Conservation (phyloP, 2,888 invertebrate species). For the Amiota mariae region DNA sequence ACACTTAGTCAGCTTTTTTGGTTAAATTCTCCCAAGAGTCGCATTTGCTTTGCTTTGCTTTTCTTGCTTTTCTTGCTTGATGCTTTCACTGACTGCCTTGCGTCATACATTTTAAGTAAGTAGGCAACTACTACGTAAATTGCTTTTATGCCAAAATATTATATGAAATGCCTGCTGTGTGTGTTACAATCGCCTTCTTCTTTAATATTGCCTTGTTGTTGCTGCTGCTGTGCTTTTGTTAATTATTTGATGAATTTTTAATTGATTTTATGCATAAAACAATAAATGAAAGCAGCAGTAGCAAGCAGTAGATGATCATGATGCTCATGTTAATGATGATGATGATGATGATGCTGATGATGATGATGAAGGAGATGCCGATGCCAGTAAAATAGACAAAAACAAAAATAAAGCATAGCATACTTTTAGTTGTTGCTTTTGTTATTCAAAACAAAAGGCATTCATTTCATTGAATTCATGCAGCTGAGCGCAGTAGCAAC, state of each 20-base stretch:
- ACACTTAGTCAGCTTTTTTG: conserved; percentile 40
- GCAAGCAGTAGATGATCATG: conserved; percentile 19
- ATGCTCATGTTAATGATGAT: conserved; percentile 35
- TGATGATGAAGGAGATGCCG: conserved; percentile 35
- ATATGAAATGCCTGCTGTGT: conserved; percentile 6
- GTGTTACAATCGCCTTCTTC: background rate
- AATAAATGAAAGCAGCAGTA: conserved; percentile 29
- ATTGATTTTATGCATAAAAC: conserved; percentile 67
- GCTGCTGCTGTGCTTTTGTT: conserved; percentile 61
- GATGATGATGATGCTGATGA: conserved; percentile 37
- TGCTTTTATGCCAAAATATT: conserved; percentile 19
- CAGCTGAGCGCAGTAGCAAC: background rate
- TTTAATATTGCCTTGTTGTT: conserved; percentile 14
- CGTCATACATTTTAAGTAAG: background rate
- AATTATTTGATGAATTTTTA: conserved; percentile 72
- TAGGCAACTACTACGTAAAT: conserved; percentile 10
- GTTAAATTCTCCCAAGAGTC: conserved; percentile 62
- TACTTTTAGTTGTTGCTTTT: conserved; percentile 60
- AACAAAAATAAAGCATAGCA: conserved; percentile 53
- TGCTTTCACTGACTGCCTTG: conserved; percentile 21
- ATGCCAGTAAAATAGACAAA: conserved; percentile 38
- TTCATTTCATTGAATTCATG: background rate
- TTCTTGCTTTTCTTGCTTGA: conserved; percentile 47
- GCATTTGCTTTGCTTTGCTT: conserved; percentile 25
- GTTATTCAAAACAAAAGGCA: conserved; percentile 44